Evolutionary conservation across 1,140 invertebrate genomes (phyloP).

Genomic region (Sinonovacula constricta): DNA sequence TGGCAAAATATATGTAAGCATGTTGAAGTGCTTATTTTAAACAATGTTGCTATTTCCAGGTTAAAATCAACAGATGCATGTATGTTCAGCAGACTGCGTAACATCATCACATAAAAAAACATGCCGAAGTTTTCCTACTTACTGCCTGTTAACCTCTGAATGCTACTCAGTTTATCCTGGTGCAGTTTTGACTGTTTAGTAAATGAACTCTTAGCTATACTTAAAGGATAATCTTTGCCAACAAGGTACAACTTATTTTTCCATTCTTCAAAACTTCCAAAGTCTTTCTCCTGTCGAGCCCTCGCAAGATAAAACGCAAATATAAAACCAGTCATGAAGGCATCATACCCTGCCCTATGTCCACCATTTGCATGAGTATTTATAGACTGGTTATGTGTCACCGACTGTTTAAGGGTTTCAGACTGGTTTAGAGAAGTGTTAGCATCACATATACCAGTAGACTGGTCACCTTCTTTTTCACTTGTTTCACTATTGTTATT

Average conservation of each 20-base stretch:
- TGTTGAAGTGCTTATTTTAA: too few species aligned
- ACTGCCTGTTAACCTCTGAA: too few species aligned
- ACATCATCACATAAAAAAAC: too few species aligned
- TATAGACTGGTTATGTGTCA: not conserved
- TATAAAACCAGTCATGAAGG: conserved; percentile 80
- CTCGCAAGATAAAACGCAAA: conserved; percentile 57
- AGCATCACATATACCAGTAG: not conserved
- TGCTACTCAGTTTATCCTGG: conserved; percentile 62
- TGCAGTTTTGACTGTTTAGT: conserved; percentile 70
- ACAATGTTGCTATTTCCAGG: too few species aligned
- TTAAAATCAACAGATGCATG: too few species aligned
- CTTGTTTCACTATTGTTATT: not conserved
- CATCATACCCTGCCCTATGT: conserved; percentile 80
- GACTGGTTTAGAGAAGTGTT: not conserved
- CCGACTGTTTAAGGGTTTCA: not conserved
- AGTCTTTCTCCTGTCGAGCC: not conserved
- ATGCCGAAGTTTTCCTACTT: too few species aligned
- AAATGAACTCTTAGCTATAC: conserved; percentile 75
- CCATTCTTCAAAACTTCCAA: conserved; percentile 49
- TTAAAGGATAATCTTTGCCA: conserved; percentile 77
- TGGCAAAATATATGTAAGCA: too few species aligned
- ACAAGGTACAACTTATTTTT: conserved; percentile 77
- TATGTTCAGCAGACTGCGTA: too few species aligned
- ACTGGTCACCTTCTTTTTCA: not conserved
- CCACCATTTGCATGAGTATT: conserved; percentile 51